These are phyloP conservation scores for Eristalis pertinax DNA, from an alignment of 2,888 invertebrate species.

Conservation along the genomic window DNA sequence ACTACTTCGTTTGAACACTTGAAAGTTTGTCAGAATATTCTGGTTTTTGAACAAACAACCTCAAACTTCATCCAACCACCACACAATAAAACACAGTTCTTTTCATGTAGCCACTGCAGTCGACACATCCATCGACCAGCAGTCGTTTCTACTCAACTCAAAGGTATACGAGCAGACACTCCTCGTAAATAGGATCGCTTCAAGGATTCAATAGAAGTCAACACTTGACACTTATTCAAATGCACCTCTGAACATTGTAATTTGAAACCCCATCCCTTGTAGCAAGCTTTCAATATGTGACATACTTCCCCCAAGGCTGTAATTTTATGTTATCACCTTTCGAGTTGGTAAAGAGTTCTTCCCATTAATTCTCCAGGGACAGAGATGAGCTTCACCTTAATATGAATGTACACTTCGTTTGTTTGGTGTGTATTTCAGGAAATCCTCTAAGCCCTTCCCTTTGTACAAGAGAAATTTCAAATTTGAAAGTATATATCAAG, in stretches of 20 bases:
- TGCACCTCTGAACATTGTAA: not conserved
- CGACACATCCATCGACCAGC: not conserved
- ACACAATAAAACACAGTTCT: not conserved
- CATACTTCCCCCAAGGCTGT: not conserved
- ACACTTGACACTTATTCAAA: not conserved
- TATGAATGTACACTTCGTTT: not conserved
- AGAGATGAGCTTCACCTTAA: not conserved
- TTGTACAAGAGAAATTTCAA: not conserved
- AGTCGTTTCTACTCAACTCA: not conserved
- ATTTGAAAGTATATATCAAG: not conserved
- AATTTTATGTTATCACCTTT: not conserved
- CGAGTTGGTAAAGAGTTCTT: not conserved
- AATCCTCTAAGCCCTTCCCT: not conserved
- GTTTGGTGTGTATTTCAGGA: not conserved
- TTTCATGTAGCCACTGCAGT: not conserved
- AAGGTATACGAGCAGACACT: no score
- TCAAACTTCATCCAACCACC: not conserved
- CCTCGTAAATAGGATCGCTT: not conserved
- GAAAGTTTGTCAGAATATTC: not conserved
- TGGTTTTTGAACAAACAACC: not conserved
- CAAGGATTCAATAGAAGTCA: not conserved
- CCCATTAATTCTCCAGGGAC: not conserved
- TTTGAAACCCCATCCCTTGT: not conserved
- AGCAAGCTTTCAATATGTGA: not conserved
- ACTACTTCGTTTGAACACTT: not conserved